These are phyloP conservation scores for Cryptotermes secundus DNA, from an alignment of 1,140 invertebrate genomes.

Conservation along the genomic window DNA sequence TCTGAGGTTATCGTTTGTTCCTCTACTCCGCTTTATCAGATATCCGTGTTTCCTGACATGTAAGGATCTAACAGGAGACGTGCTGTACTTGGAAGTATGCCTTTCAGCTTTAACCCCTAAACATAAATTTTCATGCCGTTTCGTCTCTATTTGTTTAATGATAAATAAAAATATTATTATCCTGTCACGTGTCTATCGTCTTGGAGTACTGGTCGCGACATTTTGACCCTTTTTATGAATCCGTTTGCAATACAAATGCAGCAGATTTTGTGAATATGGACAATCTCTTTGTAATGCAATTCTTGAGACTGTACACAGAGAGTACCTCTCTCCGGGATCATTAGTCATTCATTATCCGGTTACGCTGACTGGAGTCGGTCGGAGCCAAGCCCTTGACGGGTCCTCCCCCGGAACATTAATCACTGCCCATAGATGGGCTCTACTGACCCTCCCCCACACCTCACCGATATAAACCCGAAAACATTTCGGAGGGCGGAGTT, in stretches of 20 bases:
- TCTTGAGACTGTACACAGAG: background rate
- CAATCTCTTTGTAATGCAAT: background rate
- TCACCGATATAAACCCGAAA: background rate
- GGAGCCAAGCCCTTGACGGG: background rate
- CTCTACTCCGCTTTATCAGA: too few relatives aligned
- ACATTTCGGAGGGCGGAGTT: background rate
- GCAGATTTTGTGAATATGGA: background rate
- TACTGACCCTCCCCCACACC: background rate
- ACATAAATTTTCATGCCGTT: too few relatives aligned
- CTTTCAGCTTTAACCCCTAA: too few relatives aligned
- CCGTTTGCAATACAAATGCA: background rate
- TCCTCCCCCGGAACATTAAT: background rate
- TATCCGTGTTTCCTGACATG: too few relatives aligned
- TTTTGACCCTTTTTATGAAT: background rate
- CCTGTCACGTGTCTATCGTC: background rate
- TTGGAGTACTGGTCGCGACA: background rate
- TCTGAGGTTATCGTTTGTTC: too few relatives aligned
- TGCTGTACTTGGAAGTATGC: too few relatives aligned
- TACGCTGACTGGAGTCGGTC: background rate
- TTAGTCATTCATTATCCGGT: background rate
- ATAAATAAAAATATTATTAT: background rate
- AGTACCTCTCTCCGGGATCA: background rate
- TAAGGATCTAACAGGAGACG: background rate
- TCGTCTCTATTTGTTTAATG: too few relatives aligned
- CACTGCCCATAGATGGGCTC: background rate